phyloP scores from a whole-genome alignment of 2,797 vertebrate species.

The Taeniopygia guttata region DNA sequence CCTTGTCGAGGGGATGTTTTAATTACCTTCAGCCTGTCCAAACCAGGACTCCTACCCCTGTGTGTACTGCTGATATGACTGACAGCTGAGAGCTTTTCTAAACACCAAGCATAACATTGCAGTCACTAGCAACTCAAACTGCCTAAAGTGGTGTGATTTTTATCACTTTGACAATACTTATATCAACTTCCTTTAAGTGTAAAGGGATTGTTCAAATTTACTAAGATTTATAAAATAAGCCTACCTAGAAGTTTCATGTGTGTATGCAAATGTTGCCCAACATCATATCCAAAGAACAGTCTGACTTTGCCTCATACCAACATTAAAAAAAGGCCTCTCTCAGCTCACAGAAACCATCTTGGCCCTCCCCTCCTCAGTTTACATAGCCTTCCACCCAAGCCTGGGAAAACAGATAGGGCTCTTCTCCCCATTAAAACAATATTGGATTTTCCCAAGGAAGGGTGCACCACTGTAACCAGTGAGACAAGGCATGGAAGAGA shows the following conservation, averaged over 20 bases:
- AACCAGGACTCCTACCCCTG: conserved; percentile 1
- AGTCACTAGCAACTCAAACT: background rate
- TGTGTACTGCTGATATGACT: background rate
- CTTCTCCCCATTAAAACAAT: background rate
- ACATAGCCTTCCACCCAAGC: background rate
- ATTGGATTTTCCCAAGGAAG: background rate
- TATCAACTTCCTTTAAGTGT: conserved; percentile 4
- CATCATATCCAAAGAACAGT: background rate
- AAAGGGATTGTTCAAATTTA: conserved; percentile 9
- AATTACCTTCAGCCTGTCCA: conserved; percentile 15
- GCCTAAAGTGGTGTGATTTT: conserved; percentile 36
- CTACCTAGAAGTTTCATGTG: background rate
- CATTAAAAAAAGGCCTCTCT: background rate
- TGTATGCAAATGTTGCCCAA: background rate
- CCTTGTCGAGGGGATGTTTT: background rate
- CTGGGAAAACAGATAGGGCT: background rate
- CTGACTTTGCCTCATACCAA: background rate
- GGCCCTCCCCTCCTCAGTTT: background rate
- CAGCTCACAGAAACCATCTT: background rate
- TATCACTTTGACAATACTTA: conserved; percentile 44
- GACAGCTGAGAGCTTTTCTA: conserved; percentile 37
- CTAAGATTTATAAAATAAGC: conserved; percentile 4
- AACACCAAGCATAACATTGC: background rate
- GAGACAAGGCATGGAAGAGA: background rate
- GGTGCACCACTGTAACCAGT: background rate